Percentiles rank a stretch among this genome's conserved stretches.
Evolutionary conservation across 2,797 vertebrate genomes (phyloP).

Genomic region (Rhodeus uyekii): DNA sequence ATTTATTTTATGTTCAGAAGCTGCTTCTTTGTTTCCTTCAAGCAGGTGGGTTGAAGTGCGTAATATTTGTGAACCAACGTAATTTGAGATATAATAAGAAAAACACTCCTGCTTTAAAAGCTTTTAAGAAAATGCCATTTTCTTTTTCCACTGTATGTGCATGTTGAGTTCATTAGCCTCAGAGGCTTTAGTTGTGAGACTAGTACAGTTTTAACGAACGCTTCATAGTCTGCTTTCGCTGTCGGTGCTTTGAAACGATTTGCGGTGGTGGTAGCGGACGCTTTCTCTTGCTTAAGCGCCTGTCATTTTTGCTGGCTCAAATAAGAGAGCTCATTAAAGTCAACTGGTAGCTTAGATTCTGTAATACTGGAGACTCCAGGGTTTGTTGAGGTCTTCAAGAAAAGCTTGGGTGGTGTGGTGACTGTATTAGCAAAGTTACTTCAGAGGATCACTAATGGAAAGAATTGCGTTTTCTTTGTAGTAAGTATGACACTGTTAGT

Average conservation of each 20-base stretch:
- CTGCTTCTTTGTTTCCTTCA: neutral
- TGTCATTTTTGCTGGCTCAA: slow-evolving; percentile 53
- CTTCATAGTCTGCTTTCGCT: slow-evolving; percentile 43
- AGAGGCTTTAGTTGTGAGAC: slow-evolving; percentile 38
- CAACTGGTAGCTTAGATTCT: slow-evolving; percentile 51
- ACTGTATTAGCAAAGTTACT: slow-evolving; percentile 65
- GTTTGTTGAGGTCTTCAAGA: slow-evolving; percentile 67
- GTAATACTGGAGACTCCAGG: slow-evolving; percentile 49
- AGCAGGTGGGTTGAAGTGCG: neutral
- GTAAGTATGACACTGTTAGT: slow-evolving; percentile 51
- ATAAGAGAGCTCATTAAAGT: slow-evolving; percentile 69
- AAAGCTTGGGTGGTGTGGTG: slow-evolving; percentile 67
- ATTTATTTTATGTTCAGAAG: neutral
- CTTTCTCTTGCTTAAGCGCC: slow-evolving; percentile 9
- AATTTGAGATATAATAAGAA: neutral
- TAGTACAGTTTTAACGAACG: slow-evolving; percentile 27
- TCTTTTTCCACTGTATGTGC: slow-evolving; percentile 11
- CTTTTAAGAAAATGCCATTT: neutral
- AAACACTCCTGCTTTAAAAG: neutral
- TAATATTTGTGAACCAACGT: neutral
- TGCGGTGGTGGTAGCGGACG: neutral
- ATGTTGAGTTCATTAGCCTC: slow-evolving; percentile 50
- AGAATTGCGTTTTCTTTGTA: slow-evolving; percentile 50
- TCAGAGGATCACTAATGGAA: slow-evolving; percentile 70
- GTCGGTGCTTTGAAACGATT: slow-evolving; percentile 54